Percentiles rank a stretch among this genome's conserved stretches.
phyloP scores from a whole-genome alignment of 2,797 vertebrate species.

The Coccyzus lansbergi region DNA sequence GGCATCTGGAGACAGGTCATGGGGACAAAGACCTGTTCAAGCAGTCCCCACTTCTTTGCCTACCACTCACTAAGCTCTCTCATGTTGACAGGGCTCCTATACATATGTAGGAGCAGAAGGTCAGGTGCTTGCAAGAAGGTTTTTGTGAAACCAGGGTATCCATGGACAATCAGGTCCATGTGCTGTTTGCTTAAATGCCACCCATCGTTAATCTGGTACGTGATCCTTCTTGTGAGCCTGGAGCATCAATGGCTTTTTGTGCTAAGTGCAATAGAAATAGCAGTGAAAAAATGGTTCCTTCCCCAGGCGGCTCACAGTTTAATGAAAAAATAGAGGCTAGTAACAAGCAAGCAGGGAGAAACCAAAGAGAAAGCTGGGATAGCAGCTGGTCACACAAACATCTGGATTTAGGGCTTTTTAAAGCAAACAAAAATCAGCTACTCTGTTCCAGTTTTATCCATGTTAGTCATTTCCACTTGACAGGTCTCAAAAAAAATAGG shows the following conservation, averaged over 20 bases:
- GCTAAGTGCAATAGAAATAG: background rate
- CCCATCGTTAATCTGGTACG: background rate
- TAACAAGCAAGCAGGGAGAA: background rate
- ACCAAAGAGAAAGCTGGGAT: background rate
- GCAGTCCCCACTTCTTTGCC: background rate
- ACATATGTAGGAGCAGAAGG: background rate
- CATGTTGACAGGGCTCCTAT: fast-evolving
- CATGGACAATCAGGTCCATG: background rate
- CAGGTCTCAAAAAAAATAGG: background rate
- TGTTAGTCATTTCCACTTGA: background rate
- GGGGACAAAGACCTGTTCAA: background rate
- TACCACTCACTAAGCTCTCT: background rate
- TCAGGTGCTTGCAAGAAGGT: background rate
- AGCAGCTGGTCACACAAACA: background rate
- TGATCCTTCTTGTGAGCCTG: background rate
- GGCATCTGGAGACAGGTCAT: background rate
- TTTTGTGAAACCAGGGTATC: background rate
- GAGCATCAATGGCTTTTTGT: background rate
- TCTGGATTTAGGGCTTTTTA: background rate
- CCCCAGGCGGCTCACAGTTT: background rate
- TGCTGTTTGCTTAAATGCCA: background rate
- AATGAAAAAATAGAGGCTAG: background rate
- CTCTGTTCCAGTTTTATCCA: background rate
- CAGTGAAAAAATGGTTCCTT: background rate
- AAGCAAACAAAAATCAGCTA: background rate